Evolutionary conservation across 2,888 invertebrate genomes (phyloP).

Genomic region (Altica lythri): DNA sequence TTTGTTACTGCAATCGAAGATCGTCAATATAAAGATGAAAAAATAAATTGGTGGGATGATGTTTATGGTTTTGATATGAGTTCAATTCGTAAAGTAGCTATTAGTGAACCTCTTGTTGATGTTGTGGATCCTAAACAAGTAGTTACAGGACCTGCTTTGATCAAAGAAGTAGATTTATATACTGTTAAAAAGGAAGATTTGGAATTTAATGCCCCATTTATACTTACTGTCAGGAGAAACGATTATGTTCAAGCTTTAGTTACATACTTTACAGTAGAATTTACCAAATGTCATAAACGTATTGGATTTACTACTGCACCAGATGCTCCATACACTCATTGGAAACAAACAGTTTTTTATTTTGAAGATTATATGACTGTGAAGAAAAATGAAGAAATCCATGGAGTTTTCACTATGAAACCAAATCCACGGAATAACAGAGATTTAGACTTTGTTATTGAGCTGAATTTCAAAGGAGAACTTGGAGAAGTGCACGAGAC

Average conservation of each 20-base stretch:
- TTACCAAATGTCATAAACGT: slow-evolving; percentile 98
- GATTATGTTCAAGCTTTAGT: slow-evolving; percentile 98
- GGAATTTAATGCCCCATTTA: slow-evolving; percentile 87
- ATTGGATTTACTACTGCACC: slow-evolving; percentile 98
- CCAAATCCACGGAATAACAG: slow-evolving; percentile 97
- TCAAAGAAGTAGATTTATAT: slow-evolving; percentile 98
- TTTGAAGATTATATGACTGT: slow-evolving; percentile 96
- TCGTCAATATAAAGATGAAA: slow-evolving; percentile 99
- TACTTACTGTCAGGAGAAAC: slow-evolving; percentile 78
- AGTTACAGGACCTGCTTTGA: slow-evolving; percentile 90
- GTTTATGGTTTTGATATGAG: slow-evolving; percentile 99
- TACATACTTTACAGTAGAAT: slow-evolving; percentile 99
- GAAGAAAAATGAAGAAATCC: slow-evolving; percentile 92
- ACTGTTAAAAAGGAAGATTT: slow-evolving; percentile 95
- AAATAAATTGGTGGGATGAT: slow-evolving; percentile 99
- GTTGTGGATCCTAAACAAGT: slow-evolving; percentile 99
- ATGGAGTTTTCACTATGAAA: slow-evolving; percentile 89
- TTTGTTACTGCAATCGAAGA: slow-evolving; percentile 95
- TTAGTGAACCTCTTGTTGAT: slow-evolving; percentile 97
- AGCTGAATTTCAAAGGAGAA: slow-evolving; percentile 91
- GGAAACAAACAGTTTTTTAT: slow-evolving; percentile 99
- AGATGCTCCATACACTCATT: slow-evolving; percentile 97
- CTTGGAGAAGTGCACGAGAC: slow-evolving; percentile 82
- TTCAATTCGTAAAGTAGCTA: slow-evolving; percentile 95
- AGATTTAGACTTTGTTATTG: slow-evolving; percentile 94